Evolutionary conservation across 1,140 invertebrate species (phyloP).

Genomic region (Drosophila aff.): DNA sequence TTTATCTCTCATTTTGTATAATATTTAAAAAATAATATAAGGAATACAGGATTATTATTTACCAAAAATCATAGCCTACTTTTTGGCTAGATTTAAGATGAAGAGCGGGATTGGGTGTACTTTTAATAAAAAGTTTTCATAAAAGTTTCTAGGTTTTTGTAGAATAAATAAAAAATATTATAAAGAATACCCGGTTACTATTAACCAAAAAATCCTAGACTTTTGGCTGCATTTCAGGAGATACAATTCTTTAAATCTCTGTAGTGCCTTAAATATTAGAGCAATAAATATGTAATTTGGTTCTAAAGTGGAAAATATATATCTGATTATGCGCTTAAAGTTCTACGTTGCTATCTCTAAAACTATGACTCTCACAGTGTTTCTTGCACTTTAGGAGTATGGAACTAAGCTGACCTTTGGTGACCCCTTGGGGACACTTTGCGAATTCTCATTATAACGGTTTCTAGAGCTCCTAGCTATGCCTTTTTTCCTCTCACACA

Average conservation of each 20-base stretch:
- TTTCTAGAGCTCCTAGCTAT: constrained; percentile 26
- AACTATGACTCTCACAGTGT: too few species aligned
- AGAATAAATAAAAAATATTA: background rate
- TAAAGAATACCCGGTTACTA: background rate
- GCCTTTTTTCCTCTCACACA: constrained; percentile 38
- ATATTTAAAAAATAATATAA: too few species aligned
- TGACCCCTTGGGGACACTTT: constrained; percentile 35
- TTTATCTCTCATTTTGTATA: background rate
- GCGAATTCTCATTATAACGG: constrained; percentile 48
- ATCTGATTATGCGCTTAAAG: too few species aligned
- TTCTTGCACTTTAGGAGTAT: background rate
- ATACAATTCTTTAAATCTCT: background rate
- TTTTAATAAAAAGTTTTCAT: too few species aligned
- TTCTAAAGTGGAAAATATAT: background rate
- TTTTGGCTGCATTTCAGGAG: background rate
- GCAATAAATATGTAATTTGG: background rate
- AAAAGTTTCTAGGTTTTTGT: too few species aligned
- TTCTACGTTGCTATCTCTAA: background rate
- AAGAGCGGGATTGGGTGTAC: too few species aligned
- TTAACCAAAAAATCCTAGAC: background rate
- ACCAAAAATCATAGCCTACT: too few species aligned
- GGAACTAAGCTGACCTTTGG: background rate
- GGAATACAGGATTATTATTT: background rate
- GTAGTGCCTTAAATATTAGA: background rate
- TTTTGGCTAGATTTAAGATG: too few species aligned